A percentile compares a stretch with the other conserved stretches of the same genome.
These are phyloP conservation scores for Bostrychus sinensis DNA, from an alignment of 2,113 vertebrate genomes.

Conservation along the genomic window DNA sequence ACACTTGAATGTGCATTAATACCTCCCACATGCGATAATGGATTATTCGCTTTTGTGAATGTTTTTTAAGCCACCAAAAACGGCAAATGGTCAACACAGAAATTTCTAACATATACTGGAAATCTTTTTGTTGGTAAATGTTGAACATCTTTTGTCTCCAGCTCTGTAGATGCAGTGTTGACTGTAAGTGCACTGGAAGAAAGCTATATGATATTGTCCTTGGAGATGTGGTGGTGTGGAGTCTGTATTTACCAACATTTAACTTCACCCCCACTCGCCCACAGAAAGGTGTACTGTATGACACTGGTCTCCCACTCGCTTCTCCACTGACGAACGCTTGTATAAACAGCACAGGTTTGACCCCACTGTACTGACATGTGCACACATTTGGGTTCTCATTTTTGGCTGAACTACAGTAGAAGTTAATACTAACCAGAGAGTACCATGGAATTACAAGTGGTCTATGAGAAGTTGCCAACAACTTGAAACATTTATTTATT, in stretches of 20 bases:
- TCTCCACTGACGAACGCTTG: conserved; percentile 18
- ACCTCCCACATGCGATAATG: conserved; percentile 71
- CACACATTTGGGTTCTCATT: background rate
- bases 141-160: background rate
- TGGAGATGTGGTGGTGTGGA: conserved; percentile 53
- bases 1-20: conserved; percentile 66
- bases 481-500: too few relatives aligned
- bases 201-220: conserved; percentile 48
- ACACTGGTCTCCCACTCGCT: conserved; percentile 61
- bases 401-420: too few relatives aligned
- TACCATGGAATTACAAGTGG: too few relatives aligned
- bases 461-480: background rate
- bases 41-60: conserved; percentile 32
- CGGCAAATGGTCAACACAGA: background rate
- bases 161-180: conserved; percentile 5
- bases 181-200: conserved; percentile 45
- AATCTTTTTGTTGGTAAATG: conserved; percentile 11
- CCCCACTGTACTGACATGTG: background rate
- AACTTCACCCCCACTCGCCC: conserved; percentile 61
- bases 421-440: too few relatives aligned
- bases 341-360: conserved; percentile 1
- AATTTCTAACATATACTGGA: conserved; percentile 4
- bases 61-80: conserved; percentile 19
- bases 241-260: conserved; percentile 57
- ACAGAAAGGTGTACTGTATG: conserved; percentile 61